Conservation (phyloP, 2,888 invertebrate genomes). For the Thecophora atra region DNA sequence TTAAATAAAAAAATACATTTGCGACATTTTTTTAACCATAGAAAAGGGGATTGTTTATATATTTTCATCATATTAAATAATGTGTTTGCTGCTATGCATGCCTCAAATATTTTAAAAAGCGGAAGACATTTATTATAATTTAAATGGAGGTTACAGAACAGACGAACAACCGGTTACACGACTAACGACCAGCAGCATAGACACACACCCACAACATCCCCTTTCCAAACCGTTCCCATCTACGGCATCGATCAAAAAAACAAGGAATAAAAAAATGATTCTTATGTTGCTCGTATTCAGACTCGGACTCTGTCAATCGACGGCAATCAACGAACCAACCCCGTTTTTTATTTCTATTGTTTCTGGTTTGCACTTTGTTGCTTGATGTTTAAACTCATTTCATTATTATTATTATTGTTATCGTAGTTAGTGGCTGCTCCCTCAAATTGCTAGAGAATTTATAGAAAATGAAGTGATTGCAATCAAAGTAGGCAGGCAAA, state of each 20-base stretch:
- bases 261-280: no score
- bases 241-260: no score
- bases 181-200: background rate
- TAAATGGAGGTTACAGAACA: slow-evolving; percentile 43
- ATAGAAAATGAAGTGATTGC: background rate
- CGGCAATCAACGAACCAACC: slow-evolving; percentile 2
- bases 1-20: slow-evolving; percentile 16
- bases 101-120: slow-evolving; percentile 58
- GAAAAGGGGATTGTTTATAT: background rate
- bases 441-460: background rate
- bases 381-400: background rate
- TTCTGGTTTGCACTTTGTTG: background rate
- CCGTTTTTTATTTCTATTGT: slow-evolving; percentile 4
- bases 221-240: no score
- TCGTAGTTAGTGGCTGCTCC: background rate
- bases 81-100: background rate
- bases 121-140: slow-evolving; percentile 63
- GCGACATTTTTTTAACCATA: background rate
- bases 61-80: background rate
- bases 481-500: background rate
- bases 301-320: background rate
- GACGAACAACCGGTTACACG: background rate
- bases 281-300: background rate
- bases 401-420: background rate
- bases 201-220: background rate